Base-by-base conservation (phyloP, 2,113 vertebrate species). In the Caranx melampygus region DNA sequence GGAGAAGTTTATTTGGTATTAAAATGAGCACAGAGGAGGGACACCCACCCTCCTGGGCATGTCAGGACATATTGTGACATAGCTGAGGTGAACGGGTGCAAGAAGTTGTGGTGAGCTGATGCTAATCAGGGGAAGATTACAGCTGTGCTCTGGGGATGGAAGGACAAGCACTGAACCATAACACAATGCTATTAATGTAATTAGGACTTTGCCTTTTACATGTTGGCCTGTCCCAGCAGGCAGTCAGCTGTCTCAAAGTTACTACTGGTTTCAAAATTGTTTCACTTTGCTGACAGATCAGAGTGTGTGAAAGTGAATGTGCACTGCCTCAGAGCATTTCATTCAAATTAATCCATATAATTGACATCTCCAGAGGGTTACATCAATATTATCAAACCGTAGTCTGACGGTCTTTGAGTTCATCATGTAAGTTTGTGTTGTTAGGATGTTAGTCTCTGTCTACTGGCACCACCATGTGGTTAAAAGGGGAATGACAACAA, bases 41-140 rank as follows among this genome's bases (percentile, higher is more conserved):
- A 49, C 57, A 55, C 45, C 55, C 42, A 57, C 77, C 33, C 11
- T 31, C 4, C 60, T 9, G 2, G 58, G 21, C 81, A 3, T 74
- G 85, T 81, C 69, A 37, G 69, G 64, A 57, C 81, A 4, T 3
- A 63, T 52, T n/a, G 2, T 0, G n/a, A 20, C 67, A 78, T 55
- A 60, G 66, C 47, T 31, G 55, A 72, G 52, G 31, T 63, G 6
- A 71, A 65, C 2, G 0, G 15, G 9, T 58, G 13, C 14, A 31
- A 67, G n/a, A 31, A 34, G 40, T 62, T 72, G 31, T 44, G 18
- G 16, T 21, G 31, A 79, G 34, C 14, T 55, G 57, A 45, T 20
- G 18, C 11, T 3, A 14, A 44, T 47, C 33, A 45, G 51, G 44
- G 34, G n/a, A 61, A 37, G 4, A 69, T 34, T 21, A 18, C 35